These are phyloP conservation scores for Tinea trinotella DNA, from an alignment of 2,888 invertebrate genomes.

Conservation along the genomic window DNA sequence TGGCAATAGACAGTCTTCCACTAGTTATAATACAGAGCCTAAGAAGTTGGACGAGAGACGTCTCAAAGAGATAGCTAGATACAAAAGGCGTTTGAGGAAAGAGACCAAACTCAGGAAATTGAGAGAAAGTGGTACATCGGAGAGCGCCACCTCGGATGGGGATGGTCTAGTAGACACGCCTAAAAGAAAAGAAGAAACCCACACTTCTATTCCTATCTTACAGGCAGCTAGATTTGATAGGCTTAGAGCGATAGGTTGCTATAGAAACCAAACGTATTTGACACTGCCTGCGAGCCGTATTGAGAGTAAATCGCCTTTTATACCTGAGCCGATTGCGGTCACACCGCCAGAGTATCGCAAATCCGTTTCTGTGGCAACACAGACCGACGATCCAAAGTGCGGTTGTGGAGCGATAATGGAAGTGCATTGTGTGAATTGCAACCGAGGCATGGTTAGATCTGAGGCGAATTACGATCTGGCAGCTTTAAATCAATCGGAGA, in stretches of 20 bases:
- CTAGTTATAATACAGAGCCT: slow-evolving; percentile 33
- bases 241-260: slow-evolving; percentile 59
- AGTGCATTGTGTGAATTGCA: slow-evolving; percentile 39
- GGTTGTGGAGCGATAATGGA: slow-evolving; percentile 43
- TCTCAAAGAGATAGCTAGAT: slow-evolving; percentile 63
- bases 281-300: slow-evolving; percentile 55
- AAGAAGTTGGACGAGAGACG: slow-evolving; percentile 54
- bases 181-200: slow-evolving; percentile 39
- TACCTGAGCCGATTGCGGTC: slow-evolving; percentile 35
- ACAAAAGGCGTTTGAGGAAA: slow-evolving; percentile 55
- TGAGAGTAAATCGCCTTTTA: slow-evolving; percentile 51
- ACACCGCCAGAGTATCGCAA: slow-evolving; percentile 45
- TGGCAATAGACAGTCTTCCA: slow-evolving; percentile 36
- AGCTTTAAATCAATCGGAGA: slow-evolving; percentile 60
- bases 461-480: slow-evolving; percentile 53
- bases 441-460: slow-evolving; percentile 50
- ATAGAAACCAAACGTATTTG: slow-evolving; percentile 59
- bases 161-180: slow-evolving; percentile 29
- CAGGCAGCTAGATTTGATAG: slow-evolving; percentile 64
- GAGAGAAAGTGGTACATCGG: slow-evolving; percentile 49
- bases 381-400: slow-evolving; percentile 54
- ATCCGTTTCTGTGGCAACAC: slow-evolving; percentile 51
- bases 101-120: slow-evolving; percentile 55
- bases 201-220: slow-evolving; percentile 62
- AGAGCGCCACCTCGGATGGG: slow-evolving; percentile 39